Conservation (phyloP, 2,797 vertebrate genomes). For the Vireo griseus region DNA sequence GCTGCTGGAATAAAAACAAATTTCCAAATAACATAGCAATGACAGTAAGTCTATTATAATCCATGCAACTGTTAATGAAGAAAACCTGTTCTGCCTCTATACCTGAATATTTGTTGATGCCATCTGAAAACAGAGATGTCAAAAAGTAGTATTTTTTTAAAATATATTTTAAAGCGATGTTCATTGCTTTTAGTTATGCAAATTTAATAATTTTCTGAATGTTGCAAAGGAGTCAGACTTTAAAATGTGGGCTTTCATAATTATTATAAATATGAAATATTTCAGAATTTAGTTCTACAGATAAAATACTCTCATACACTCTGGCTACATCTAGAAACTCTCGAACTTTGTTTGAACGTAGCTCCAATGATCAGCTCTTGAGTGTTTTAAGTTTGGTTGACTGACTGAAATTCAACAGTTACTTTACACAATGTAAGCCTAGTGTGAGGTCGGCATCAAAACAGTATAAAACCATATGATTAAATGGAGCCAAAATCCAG, state of each 20-base stretch:
- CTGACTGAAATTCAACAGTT: not conserved
- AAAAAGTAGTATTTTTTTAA: constrained; percentile 11
- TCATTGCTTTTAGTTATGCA: constrained; percentile 51
- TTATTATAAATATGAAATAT: not conserved
- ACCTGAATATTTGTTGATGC: constrained; percentile 61
- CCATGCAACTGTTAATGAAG: constrained; percentile 56
- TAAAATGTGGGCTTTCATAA: not conserved
- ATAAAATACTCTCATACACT: not conserved
- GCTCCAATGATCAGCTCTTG: not conserved
- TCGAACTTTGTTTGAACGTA: not conserved
- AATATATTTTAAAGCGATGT: not conserved
- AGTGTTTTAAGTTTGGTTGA: not conserved
- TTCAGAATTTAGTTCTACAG: not conserved
- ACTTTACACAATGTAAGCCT: not conserved
- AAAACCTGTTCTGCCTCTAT: constrained; percentile 32
- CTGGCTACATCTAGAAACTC: not conserved
- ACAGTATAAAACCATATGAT: not conserved
- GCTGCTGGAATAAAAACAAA: constrained; percentile 69
- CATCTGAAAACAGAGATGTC: constrained; percentile 48
- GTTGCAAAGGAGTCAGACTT: not conserved
- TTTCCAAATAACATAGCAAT: constrained; percentile 63
- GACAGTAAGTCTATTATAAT: constrained; percentile 58
- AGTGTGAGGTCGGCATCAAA: not conserved
- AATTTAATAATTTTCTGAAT: constrained; percentile 46
- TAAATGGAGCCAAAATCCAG: not conserved